Percentiles rank a stretch among this genome's conserved stretches.
Conservation (phyloP, 2,113 vertebrate genomes). For the Recurvirostra avosetta region DNA sequence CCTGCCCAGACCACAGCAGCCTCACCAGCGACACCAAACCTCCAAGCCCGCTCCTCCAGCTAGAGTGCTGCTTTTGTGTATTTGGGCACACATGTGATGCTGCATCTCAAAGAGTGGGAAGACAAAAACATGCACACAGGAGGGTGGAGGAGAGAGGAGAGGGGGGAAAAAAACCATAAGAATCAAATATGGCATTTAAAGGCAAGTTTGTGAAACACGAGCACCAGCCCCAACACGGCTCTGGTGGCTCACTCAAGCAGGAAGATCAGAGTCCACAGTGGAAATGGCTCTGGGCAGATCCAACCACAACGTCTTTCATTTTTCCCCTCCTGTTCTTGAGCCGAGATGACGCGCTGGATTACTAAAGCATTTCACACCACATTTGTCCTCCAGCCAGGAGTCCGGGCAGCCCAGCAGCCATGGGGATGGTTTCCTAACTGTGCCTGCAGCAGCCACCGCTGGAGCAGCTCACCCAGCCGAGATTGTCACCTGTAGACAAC, state of each 20-base stretch:
- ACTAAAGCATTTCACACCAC: rapidly evolving
- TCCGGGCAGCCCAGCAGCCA: not conserved
- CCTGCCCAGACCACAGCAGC: not conserved
- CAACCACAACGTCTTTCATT: not conserved
- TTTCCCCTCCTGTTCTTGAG: not conserved
- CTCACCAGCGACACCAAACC: not conserved
- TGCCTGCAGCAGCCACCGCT: not conserved
- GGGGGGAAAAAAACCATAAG: not conserved
- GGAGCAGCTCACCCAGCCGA: not conserved
- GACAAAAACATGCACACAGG: rapidly evolving
- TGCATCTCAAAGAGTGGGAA: not conserved
- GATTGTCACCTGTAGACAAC: not conserved
- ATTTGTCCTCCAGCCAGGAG: rapidly evolving
- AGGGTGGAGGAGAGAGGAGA: not conserved
- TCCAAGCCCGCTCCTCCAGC: not conserved
- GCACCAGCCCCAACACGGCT: not conserved
- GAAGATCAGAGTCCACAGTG: not conserved
- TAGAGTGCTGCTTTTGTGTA: rapidly evolving
- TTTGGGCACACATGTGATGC: not conserved
- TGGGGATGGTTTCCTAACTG: rapidly evolving
- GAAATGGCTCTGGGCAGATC: not conserved
- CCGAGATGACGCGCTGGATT: rapidly evolving
- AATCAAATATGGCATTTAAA: not conserved
- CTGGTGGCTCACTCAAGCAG: not conserved
- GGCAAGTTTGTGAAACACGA: not conserved